Evolutionary conservation across 2,888 invertebrate genomes (phyloP).

Genomic region (Eumerus sabulonum): DNA sequence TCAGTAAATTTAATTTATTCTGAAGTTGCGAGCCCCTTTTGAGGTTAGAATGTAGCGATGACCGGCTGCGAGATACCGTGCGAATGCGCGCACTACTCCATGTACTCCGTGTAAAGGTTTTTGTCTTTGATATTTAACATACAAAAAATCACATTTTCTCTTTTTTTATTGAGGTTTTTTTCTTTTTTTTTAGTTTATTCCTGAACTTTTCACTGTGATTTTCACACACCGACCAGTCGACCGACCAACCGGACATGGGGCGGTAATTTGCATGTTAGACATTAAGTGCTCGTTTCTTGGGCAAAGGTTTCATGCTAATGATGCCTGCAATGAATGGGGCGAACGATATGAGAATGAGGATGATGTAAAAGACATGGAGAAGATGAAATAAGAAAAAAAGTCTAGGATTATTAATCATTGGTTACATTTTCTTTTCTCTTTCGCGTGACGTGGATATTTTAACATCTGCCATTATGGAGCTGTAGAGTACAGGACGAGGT

Average conservation of each 20-base stretch:
- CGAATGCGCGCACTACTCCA: conserved; percentile 14
- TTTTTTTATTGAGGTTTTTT: too few relatives aligned
- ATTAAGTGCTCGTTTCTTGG: conserved; percentile 37
- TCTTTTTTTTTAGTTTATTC: conserved; percentile 47
- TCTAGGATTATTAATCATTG: conserved; percentile 50
- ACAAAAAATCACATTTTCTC: conserved; percentile 6
- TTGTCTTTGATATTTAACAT: conserved; percentile 64
- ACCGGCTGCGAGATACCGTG: conserved; percentile 12
- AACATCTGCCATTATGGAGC: too few relatives aligned
- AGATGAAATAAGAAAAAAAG: conserved; percentile 2
- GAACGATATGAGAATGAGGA: conserved; percentile 18
- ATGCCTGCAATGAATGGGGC: conserved; percentile 16
- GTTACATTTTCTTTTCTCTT: neutral
- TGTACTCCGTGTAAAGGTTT: conserved; percentile 37
- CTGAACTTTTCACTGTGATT: conserved; percentile 61
- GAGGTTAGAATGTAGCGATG: conserved; percentile 39
- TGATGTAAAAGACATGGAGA: neutral
- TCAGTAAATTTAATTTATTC: conserved; percentile 68
- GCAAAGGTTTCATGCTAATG: conserved; percentile 49
- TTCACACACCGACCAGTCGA: conserved; percentile 36
- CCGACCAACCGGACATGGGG: conserved; percentile 28
- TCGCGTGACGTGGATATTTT: neutral
- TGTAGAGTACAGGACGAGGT: too few relatives aligned
- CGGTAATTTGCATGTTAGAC: conserved; percentile 60
- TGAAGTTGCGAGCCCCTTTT: conserved; percentile 57